Evolutionary conservation across 2,888 invertebrate genomes (phyloP), one percentile per base, ranked within the genome.

Genomic region (Tipula lateralis): DNA sequence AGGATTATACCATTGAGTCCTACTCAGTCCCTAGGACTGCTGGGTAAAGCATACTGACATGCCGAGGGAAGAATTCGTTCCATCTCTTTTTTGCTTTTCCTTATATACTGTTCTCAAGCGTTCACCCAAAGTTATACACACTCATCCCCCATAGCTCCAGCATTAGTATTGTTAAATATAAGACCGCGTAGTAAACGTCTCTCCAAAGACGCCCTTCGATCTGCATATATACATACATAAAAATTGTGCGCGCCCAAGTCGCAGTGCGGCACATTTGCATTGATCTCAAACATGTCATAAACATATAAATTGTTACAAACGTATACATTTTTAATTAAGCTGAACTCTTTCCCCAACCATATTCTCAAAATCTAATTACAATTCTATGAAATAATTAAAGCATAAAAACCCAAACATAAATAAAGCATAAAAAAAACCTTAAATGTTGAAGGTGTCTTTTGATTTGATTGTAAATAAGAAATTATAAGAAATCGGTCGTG

Each of bases 311-410:
- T n/a, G n/a, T n/a, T n/a, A n/a, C n/a, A n/a, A n/a, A n/a, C 44
- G 44, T 44, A 44, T 44, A 12, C 5, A 32, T n/a, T n/a, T n/a
- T 50, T 19, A 19, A 66, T 66, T 24, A 66, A 66, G 66, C 24
- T 24, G 66, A 66, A 66, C 66, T 66, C 66, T 66, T 66, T 66
- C 24, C 24, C 19, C 7, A 66, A 0, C 66, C 66, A 24, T n/a
- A n/a, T 66, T 66, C 66, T 24, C 9, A 66, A 66, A 66, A 66
- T 66, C 66, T 66, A 66, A 66, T 66, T 66, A 66, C 66, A 24
- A 66, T 66, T 66, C 66, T 66, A 66, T 66, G 66, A 66, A 66
- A 66, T 66, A 66, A 66, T 66, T 66, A 66, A 66, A 66, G 24
- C 24, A 19, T 66, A 66, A 66, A 66, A 66, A 66, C 9, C 2